Conservation (phyloP, 2,113 vertebrate genomes). For the Syngnathoides biaculeatus region DNA sequence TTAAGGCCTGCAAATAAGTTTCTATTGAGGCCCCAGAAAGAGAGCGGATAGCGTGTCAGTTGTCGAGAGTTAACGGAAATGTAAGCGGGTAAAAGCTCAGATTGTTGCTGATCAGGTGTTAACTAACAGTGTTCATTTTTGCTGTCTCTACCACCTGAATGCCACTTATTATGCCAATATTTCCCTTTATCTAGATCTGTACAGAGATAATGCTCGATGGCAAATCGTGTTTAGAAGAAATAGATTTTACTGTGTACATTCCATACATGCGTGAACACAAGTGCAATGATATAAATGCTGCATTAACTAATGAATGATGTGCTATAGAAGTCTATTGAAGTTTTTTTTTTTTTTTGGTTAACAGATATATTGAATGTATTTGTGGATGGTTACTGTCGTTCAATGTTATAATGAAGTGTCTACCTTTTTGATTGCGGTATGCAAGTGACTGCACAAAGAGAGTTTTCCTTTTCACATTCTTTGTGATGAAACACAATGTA, state of each 20-base stretch:
- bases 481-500: constrained; percentile 28
- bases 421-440: constrained; percentile 31
- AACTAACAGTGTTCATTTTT: constrained; percentile 50
- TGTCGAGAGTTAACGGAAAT: background rate
- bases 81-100: constrained; percentile 3
- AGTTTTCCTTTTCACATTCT: constrained; percentile 15
- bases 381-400: constrained; percentile 14
- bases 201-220: constrained; percentile 15
- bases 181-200: constrained; percentile 17
- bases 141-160: constrained; percentile 39
- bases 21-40: constrained; percentile 9
- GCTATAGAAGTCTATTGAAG: constrained; percentile 16
- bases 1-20: constrained; percentile 41
- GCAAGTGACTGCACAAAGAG: constrained; percentile 57
- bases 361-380: constrained; percentile 50
- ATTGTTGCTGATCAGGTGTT: constrained; percentile 44
- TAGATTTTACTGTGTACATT: constrained; percentile 24
- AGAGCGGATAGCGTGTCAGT: constrained; percentile 2
- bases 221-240: constrained; percentile 6
- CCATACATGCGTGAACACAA: constrained; percentile 25
- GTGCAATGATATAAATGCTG: constrained; percentile 50
- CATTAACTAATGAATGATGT: constrained; percentile 22
- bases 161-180: constrained; percentile 30
- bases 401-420: constrained; percentile 18
- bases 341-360: constrained; percentile 9